Conservation (phyloP, 2,888 invertebrate genomes). For the Xestia c-nigrum region DNA sequence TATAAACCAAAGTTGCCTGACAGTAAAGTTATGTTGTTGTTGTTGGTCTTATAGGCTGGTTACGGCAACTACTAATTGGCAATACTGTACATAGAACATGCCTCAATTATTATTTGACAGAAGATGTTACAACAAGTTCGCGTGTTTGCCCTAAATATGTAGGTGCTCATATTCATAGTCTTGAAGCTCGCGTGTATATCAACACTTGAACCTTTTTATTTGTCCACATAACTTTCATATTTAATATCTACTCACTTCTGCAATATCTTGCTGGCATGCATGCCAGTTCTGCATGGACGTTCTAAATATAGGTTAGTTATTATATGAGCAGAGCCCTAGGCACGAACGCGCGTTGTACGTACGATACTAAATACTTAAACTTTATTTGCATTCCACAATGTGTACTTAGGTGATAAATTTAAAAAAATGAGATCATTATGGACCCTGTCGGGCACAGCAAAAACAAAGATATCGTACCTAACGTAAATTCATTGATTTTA, state of each 20-base stretch:
- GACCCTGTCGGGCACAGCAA: too few species aligned
- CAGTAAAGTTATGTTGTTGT: too few species aligned
- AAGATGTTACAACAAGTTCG: constrained; percentile 8
- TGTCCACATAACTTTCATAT: constrained; percentile 9
- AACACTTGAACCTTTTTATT: constrained; percentile 40
- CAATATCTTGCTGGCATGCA: constrained; percentile 40
- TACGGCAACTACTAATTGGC: not conserved
- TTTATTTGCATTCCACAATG: too few species aligned
- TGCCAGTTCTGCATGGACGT: not conserved
- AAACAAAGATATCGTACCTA: too few species aligned
- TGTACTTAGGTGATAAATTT: too few species aligned
- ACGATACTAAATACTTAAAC: too few species aligned
- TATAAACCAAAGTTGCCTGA: too few species aligned
- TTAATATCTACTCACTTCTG: constrained; percentile 16
- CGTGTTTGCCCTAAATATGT: constrained; percentile 8
- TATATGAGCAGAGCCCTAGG: not conserved
- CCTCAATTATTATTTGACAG: constrained; percentile 1
- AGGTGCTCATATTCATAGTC: constrained; percentile 6
- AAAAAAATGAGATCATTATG: too few species aligned
- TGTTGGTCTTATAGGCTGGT: not conserved
- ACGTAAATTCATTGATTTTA: too few species aligned
- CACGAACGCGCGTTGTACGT: too few species aligned
- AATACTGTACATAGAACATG: not conserved
- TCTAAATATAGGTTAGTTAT: not conserved
- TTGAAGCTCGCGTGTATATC: constrained; percentile 47